Evolutionary conservation across 2,888 invertebrate genomes (phyloP).

Genomic region (Sinelater perroti): DNA sequence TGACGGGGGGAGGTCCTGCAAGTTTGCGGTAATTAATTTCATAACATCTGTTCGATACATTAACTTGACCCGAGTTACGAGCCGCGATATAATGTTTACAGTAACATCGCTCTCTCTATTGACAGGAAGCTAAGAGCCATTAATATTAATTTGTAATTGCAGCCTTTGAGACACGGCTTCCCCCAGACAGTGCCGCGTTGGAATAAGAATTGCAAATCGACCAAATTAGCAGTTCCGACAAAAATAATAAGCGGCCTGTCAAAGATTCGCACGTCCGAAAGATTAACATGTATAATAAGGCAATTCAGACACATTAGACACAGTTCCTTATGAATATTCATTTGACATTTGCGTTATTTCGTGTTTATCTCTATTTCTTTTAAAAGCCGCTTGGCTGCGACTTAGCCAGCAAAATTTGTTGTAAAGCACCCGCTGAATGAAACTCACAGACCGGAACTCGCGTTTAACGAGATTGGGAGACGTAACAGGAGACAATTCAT

Average conservation of each 20-base stretch:
- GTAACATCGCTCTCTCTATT: too few relatives aligned
- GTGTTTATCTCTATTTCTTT: not conserved
- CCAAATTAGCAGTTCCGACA: not conserved
- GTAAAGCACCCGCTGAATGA: too few relatives aligned
- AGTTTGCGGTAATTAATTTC: slow-evolving; percentile 13
- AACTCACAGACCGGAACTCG: too few relatives aligned
- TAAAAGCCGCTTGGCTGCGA: too few relatives aligned
- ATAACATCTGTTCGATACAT: slow-evolving; percentile 7
- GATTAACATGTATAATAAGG: slow-evolving; percentile 1
- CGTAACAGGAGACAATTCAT: not conserved
- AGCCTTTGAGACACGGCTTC: too few relatives aligned
- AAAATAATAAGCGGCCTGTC: not conserved
- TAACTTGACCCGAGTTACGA: slow-evolving; percentile 5
- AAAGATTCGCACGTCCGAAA: not conserved
- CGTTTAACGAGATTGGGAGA: slow-evolving; percentile 6
- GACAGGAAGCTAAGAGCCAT: too few relatives aligned
- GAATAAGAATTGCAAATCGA: slow-evolving; percentile 6
- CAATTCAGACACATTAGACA: not conserved
- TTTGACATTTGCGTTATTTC: not conserved
- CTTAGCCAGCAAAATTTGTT: too few relatives aligned
- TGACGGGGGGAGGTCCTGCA: not conserved
- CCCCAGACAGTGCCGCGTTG: not conserved
- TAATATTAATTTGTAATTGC: too few relatives aligned
- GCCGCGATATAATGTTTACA: too few relatives aligned
- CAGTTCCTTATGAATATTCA: slow-evolving; percentile 1